Base-by-base conservation (phyloP, 1,140 invertebrate species). In the Pomacea maculata region DNA sequence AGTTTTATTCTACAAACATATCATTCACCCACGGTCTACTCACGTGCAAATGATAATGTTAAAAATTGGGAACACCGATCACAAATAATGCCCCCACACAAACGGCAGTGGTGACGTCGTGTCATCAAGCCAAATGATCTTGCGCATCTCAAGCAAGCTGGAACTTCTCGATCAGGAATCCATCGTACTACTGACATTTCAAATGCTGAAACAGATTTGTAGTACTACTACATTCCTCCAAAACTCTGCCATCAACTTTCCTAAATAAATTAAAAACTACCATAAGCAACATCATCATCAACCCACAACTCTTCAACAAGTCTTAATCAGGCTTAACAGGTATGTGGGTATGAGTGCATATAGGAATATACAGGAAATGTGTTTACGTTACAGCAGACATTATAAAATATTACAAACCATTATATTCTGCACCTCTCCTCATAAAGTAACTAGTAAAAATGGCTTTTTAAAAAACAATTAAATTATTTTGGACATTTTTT, bases 81-180 rank as follows among this genome's bases (percentile, higher is more conserved):
- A 91, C 98, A 99, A 93, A 99, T 96, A 80, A 99, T 95, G 76
- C 95, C 95, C 1, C 98, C 98, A 93, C 98, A 99, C 10, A 99
- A 92, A 84, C 98, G 93, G 89, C 98, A 99, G 91, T 99, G 98
- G 92, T 99, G 98, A 90, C 98, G 96, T 81, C 98, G 92, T 78
- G 96, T 93, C 1, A 96, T 94, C 61, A 99, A 89, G 86, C 95
- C 95, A 90, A 99, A 99, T 73, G 94, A 94, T 89, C 94, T 95
- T 9, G 96, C 96, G 93, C 98, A 99, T 84, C 94, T 95, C 6
- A 97, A 96, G 92, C 98, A 99, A 52, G 97, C 90, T 82, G 95
- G 95, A 0, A 98, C 97, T 85, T 96, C 95, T 72, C 93, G 94
- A 64, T 99, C 98, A 90, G 97, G 96, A 77, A 97, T 93, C 98